Evolutionary conservation across 1,140 invertebrate genomes (phyloP), one percentile per base, ranked within the genome.

Genomic region (Sitophilus oryzae): DNA sequence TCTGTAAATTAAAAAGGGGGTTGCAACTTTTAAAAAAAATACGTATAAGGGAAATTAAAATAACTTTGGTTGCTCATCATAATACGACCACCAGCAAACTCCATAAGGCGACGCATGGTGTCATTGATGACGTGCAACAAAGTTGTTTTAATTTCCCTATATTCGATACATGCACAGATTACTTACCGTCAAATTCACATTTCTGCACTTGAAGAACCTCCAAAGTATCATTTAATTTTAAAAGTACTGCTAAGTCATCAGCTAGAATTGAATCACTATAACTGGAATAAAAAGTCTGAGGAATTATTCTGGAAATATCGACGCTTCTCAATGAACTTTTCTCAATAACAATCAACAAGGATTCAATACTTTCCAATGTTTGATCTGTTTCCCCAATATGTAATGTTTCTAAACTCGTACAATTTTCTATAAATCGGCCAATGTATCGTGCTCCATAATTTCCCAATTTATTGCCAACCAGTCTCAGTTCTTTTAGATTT

Each of bases 131-230:
- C n/a, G n/a, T n/a, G n/a, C n/a, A n/a, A n/a, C n/a, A n/a, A n/a
- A n/a, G n/a, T n/a, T n/a, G n/a, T n/a, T n/a, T n/a, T n/a, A n/a
- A n/a, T n/a, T n/a, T n/a, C 11, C 11, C 5, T 34, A 6, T 34
- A 6, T 6, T 34, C 5, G 5, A 34, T 34, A 34, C 25, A 34
- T n/a, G 25, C 11, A 5, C 37, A 40, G 8, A 5, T 40, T n/a
- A 5, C 20, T 30, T 30, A 34, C 40, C 52, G 34, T 54, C 72
- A 16, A 83, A 74, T 53, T 73, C 61, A 52, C 76, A 81, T 54
- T 82, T 83, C 63, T 80, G 76, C 8, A 80, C 66, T 66, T 79
- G 74, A 11, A 83, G 58, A 58, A 80, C 78, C 1, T 70, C 66
- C 21, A 83, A 65, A 9, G 64, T 69, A 0, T 47, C 52, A 55